Evolutionary conservation across 2,888 invertebrate genomes (phyloP).

Genomic region (Terebella lapidaria): DNA sequence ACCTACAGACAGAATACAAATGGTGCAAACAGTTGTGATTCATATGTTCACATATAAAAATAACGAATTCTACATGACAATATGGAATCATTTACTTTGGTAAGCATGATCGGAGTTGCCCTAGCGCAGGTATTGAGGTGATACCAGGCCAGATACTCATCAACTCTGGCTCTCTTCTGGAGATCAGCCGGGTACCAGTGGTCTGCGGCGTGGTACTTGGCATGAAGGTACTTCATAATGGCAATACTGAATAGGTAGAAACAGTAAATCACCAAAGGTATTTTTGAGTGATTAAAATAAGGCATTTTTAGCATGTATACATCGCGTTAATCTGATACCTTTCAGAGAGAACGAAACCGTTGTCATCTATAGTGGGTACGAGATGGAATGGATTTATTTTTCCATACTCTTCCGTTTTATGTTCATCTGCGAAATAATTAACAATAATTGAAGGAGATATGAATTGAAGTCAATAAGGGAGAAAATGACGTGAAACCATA

Average conservation of each 20-base stretch:
- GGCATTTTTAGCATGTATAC: no score
- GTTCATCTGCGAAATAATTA: constrained; percentile 62
- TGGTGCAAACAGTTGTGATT: no score
- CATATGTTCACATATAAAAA: no score
- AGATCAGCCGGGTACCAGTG: not conserved
- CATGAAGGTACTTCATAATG: not conserved
- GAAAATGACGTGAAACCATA: no score
- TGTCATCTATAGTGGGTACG: constrained; percentile 66
- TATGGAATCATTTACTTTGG: no score
- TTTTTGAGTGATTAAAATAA: no score
- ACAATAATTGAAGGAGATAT: no score
- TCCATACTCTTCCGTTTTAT: constrained; percentile 61
- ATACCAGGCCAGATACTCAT: not conserved
- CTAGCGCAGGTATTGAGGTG: not conserved
- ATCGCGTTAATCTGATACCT: no score
- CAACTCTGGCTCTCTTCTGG: not conserved
- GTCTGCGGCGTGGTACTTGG: not conserved
- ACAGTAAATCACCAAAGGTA: not conserved
- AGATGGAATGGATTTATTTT: constrained; percentile 63
- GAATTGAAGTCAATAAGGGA: no score
- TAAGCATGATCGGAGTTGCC: no score
- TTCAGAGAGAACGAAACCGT: constrained; percentile 66
- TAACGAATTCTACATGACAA: no score
- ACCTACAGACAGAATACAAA: no score
- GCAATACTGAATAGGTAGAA: not conserved